Percentiles rank a stretch among this genome's conserved stretches.
Evolutionary conservation across 92 coral and sea anemone species (phyloP).

Genomic region (Heliopora coerulea): DNA sequence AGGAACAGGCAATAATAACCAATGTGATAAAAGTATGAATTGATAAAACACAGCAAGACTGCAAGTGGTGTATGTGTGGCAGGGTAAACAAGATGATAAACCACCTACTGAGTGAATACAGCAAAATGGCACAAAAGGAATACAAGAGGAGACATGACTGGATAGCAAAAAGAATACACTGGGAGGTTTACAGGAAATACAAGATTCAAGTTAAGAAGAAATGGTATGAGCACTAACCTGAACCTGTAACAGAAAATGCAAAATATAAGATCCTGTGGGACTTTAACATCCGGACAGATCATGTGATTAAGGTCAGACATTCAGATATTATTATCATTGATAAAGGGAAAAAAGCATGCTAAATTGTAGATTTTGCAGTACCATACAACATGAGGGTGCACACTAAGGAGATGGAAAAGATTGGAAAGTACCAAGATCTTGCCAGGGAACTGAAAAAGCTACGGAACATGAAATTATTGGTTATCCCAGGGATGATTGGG

Average conservation of each 20-base stretch:
- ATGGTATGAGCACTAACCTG: constrained; percentile 42
- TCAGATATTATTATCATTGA: constrained; percentile 4
- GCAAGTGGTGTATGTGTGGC: constrained; percentile 46
- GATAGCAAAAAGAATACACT: constrained; percentile 33
- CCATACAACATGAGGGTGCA: constrained; percentile 32
- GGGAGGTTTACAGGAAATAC: constrained; percentile 35
- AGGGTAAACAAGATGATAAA: constrained; percentile 43
- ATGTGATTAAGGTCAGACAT: constrained; percentile 7
- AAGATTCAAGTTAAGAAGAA: constrained; percentile 8
- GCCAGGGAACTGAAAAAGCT: constrained; percentile 37
- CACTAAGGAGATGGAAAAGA: constrained; percentile 42
- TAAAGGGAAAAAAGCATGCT: constrained; percentile 12
- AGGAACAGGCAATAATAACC: constrained; percentile 39
- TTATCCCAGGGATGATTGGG: constrained; percentile 46
- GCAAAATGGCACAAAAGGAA: constrained; percentile 48
- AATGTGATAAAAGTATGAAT: constrained; percentile 19
- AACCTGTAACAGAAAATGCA: constrained; percentile 21
- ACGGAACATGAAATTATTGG: constrained; percentile 41
- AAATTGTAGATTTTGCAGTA: constrained; percentile 30
- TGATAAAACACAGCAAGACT: constrained; percentile 27
- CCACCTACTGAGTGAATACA: constrained; percentile 51
- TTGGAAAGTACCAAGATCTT: constrained; percentile 45
- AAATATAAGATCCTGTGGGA: constrained; percentile 35
- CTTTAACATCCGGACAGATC: constrained; percentile 15
- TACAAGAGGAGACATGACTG: constrained; percentile 28